Conservation (phyloP, 2,113 vertebrate genomes). For the Chionomys nivalis region DNA sequence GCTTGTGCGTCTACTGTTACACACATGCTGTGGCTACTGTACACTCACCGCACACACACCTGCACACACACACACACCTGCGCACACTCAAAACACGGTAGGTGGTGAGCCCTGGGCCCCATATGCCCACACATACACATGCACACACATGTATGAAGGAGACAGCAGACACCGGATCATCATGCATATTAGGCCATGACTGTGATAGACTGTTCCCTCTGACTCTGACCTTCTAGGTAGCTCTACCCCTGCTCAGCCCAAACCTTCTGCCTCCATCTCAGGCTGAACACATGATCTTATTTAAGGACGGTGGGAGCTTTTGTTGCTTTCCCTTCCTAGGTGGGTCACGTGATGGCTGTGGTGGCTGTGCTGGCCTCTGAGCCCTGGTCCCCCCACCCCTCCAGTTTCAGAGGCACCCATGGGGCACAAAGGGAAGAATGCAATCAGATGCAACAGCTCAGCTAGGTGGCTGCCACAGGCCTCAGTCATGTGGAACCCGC, state of each 20-base stretch:
- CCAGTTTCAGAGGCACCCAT: neutral
- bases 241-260: neutral
- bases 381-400: neutral
- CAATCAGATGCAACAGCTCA: constrained; percentile 57
- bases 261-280: rapidly evolving
- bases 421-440: constrained; percentile 58
- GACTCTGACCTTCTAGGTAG: constrained; percentile 12
- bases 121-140: neutral
- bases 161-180: neutral
- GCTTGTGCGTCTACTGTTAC: neutral
- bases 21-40: no score
- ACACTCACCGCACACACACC: neutral
- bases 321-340: neutral
- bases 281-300: neutral
- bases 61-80: neutral
- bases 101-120: neutral
- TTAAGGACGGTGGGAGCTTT: neutral
- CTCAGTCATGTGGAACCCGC: constrained; percentile 79
- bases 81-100: neutral
- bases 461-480: constrained; percentile 61
- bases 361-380: neutral
- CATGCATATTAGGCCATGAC: neutral
- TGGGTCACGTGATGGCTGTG: constrained; percentile 34
- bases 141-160: neutral
- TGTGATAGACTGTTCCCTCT: neutral